A percentile compares a stretch with the other conserved stretches of the same genome.
Conservation (phyloP, 2,113 vertebrate species). For the Phocoena phocoena region DNA sequence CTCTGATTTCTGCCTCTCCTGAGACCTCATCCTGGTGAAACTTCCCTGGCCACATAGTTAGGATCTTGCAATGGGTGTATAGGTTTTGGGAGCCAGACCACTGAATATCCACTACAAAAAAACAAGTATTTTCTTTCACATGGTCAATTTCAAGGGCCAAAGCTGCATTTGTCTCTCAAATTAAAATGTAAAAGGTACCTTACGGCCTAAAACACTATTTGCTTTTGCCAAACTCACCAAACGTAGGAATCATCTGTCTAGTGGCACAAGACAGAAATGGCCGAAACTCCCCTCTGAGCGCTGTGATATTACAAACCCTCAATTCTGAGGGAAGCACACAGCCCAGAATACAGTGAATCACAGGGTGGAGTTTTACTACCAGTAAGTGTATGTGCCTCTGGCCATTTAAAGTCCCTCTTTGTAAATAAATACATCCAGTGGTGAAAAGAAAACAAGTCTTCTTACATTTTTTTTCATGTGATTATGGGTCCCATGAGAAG, state of each 20-base stretch:
- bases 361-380: conserved; percentile 49
- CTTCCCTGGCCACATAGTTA: background rate
- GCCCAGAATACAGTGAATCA: conserved; percentile 59
- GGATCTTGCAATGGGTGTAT: background rate
- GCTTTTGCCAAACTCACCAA: conserved; percentile 45
- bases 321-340: background rate
- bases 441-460: conserved; percentile 66
- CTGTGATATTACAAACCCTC: background rate
- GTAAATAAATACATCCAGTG: conserved; percentile 72
- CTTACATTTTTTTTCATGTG: conserved; percentile 59
- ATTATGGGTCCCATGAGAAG: conserved; percentile 67
- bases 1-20: background rate
- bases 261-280: background rate
- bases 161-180: background rate
- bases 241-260: background rate
- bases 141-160: background rate
- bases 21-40: background rate
- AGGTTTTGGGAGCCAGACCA: background rate
- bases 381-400: conserved; percentile 40
- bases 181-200: background rate
- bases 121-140: background rate
- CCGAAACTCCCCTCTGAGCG: background rate
- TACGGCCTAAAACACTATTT: conserved; percentile 24
- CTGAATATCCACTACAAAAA: background rate
- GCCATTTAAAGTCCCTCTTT: conserved; percentile 64